Base-by-base conservation (phyloP, 1,140 invertebrate species). In the Meloidogyne floridensis region DNA sequence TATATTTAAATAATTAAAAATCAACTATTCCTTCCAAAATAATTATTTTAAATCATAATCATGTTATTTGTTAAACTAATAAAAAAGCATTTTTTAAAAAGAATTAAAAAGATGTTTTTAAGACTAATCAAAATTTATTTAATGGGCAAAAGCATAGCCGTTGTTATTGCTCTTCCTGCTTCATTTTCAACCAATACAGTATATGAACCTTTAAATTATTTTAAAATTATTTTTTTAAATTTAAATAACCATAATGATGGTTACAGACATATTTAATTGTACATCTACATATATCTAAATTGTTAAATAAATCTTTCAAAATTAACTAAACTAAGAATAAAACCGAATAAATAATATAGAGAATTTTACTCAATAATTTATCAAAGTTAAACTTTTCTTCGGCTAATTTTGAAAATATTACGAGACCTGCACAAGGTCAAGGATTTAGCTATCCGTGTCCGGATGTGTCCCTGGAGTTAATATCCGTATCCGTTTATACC, bases 111-210 rank as follows among this genome's bases (percentile, higher is more conserved):
- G 32, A 32, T 32, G 32, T 32, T 32, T 77, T 32, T 71, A 69
- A 47, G 72, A 43, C 59, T 56, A 59, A 15, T 53, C 72, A 70
- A 75, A 82, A 10, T 56, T 18, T 56, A 56, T 15, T 42, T 65
- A 20, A 65, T 75, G 11, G 88, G 87, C 32, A 88, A 83, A 13
- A 88, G 73, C 18, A 82, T 78, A 43, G 87, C 87, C 54, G 77
- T 84, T 20, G 88, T 88, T 69, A 90, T 85, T 43, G 87, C 88
- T 42, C 87, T 79, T 13, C 88, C 87, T 20, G 90, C 85, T 83
- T 89, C 88, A 80, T 89, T 89, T 69, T 89, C 88, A 20, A 84
- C 87, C n/a, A 89, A 75, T 13, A 89, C 88, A 43, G 88, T 89
- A 77, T 86, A 89, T 11, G 82, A 80, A 9, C 87, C 87, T 72